phyloP scores from a whole-genome alignment of 2,797 vertebrate genomes.

The Carcharodon carcharias region DNA sequence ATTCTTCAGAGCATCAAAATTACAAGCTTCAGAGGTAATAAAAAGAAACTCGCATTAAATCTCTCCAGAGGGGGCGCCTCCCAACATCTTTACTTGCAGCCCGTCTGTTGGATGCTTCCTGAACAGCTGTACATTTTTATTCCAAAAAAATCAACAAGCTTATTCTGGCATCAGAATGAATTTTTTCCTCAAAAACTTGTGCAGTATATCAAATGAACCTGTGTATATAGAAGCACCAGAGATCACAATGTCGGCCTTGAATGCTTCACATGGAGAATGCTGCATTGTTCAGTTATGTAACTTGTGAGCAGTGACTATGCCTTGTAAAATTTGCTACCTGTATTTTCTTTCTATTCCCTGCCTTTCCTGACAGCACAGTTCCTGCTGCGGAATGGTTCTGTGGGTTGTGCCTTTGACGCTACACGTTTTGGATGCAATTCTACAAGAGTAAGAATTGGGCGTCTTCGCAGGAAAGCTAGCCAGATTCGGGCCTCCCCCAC shows the following conservation, averaged over 20 bases:
- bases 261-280: background rate
- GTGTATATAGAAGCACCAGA: background rate
- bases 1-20: background rate
- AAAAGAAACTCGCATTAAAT: background rate
- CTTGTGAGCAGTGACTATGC: background rate
- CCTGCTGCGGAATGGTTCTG: background rate
- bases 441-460: background rate
- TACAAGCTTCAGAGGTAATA: conserved; percentile 9
- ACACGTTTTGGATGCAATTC: background rate
- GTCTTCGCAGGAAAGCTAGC: background rate
- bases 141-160: background rate
- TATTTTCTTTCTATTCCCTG: background rate
- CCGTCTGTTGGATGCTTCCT: background rate
- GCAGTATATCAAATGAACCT: background rate
- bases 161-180: background rate
- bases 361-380: background rate
- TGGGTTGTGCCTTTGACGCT: background rate
- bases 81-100: background rate
- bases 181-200: background rate
- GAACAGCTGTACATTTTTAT: background rate
- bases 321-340: background rate
- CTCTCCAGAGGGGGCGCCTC: background rate
- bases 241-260: background rate
- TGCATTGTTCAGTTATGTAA: background rate
- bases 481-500: background rate